Evolutionary conservation across 2,113 vertebrate species (phyloP).

Genomic region (Terrapene triunguis): DNA sequence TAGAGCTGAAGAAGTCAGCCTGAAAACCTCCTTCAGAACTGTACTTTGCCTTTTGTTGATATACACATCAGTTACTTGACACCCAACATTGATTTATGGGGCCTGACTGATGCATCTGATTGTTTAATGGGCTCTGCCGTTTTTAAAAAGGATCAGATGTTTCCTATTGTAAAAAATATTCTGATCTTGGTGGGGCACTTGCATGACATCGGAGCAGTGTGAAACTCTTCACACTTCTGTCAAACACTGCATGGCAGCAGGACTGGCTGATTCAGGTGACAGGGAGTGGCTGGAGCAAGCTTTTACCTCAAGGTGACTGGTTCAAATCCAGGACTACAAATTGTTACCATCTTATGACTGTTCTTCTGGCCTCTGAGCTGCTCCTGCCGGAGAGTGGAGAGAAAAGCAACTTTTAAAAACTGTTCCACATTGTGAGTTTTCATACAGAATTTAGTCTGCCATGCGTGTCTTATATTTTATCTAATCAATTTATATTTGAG

Average conservation of each 20-base stretch:
- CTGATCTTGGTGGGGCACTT: constrained; percentile 28
- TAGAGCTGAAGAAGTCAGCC: not conserved
- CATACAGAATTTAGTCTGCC: not conserved
- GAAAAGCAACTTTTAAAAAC: not conserved
- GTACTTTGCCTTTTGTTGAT: not conserved
- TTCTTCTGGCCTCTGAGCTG: constrained; percentile 55
- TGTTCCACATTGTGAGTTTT: not conserved
- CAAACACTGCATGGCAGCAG: not conserved
- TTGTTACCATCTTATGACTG: constrained; percentile 43
- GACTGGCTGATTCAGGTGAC: not conserved
- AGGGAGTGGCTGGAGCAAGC: not conserved
- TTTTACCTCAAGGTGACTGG: constrained; percentile 68
- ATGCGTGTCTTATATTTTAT: not conserved
- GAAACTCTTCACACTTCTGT: not conserved
- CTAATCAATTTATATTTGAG: not conserved
- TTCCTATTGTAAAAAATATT: not conserved
- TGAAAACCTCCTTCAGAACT: not conserved
- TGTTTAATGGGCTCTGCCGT: constrained; percentile 2
- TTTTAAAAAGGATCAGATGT: constrained; percentile 42
- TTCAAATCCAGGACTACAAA: constrained; percentile 53
- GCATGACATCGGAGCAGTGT: not conserved
- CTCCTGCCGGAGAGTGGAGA: constrained; percentile 13
- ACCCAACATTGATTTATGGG: not conserved
- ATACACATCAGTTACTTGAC: constrained; percentile 11
- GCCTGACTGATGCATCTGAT: not conserved